Evolutionary conservation across 2,888 invertebrate genomes (phyloP).

Genomic region (Pseudococcus longispinus): DNA sequence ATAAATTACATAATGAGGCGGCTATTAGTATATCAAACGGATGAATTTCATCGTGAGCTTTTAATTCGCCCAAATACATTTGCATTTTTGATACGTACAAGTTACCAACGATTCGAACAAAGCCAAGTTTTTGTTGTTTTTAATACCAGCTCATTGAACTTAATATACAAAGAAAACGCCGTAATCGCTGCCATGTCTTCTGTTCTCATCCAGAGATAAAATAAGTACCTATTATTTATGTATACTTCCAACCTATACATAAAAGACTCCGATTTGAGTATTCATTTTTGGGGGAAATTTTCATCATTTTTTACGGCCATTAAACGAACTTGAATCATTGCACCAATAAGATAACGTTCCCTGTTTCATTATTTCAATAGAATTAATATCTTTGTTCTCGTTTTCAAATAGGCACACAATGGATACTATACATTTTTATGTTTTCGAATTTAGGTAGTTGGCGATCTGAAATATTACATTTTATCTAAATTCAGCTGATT

Average conservation of each 20-base stretch:
- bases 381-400: background rate
- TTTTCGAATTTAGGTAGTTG: background rate
- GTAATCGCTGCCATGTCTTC: background rate
- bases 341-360: background rate
- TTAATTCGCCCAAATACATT: background rate
- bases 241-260: background rate
- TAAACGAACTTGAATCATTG: background rate
- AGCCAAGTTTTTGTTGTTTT: background rate
- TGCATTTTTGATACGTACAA: background rate
- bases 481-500: background rate
- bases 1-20: constrained; percentile 19
- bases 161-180: background rate
- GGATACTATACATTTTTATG: background rate
- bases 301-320: background rate
- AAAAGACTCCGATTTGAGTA: background rate
- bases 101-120: background rate
- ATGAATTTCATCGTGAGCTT: background rate
- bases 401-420: background rate
- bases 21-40: background rate
- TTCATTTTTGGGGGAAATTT: background rate
- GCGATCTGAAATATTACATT: background rate
- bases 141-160: background rate
- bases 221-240: background rate
- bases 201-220: background rate
- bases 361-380: background rate